Base-by-base conservation (phyloP, 1,140 invertebrate species). In the Oedothorax gibbosus region DNA sequence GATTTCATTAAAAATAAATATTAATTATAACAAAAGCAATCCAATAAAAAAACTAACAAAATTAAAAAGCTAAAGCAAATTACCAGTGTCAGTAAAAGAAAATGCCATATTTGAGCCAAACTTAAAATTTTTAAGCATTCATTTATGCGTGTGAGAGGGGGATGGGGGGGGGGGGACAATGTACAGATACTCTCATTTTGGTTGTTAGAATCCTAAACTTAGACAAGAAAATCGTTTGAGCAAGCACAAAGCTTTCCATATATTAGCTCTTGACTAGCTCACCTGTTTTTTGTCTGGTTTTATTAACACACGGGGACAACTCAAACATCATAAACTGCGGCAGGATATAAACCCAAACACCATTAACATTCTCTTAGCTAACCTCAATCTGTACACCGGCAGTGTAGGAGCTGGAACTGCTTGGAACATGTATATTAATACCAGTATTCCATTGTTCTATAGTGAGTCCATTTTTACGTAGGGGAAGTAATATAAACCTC, bases 381-480 rank as follows among this genome's bases (percentile, higher is more conserved):
- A 35, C 81, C 81, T 65, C 81, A 84, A 84, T 35, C 81, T 84
- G 81, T 84, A 84, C 81, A 84, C 66, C 66, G 81, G 81, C 81
- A 84, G 81, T 84, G 81, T 62, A 84, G 81, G 81, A 84, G 81
- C 81, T 84, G 81, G 81, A 84, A 84, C 81, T 84, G 75, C 81
- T 84, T 84, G 71, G 80, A 82, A 82, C 80, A 82, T 69, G 62
- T 65, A 35, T 15, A 57, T 49, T 56, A 76, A 65, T 20, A 73
- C 64, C 72, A 84, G 81, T 75, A 65, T 76, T 82, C 71, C 81
- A 14, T 79, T 64, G 64, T 76, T 18, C 53, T 68, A 68, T 35
- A 66, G 53, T 80, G 35, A 66, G 72, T 84, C 62, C 68, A 15
- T 72, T 83, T 51, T 62, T 73, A 54, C 53, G 54, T 65, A 51